Base-by-base conservation (phyloP, 2,797 vertebrate species). In the Rhyacichthys aspro region DNA sequence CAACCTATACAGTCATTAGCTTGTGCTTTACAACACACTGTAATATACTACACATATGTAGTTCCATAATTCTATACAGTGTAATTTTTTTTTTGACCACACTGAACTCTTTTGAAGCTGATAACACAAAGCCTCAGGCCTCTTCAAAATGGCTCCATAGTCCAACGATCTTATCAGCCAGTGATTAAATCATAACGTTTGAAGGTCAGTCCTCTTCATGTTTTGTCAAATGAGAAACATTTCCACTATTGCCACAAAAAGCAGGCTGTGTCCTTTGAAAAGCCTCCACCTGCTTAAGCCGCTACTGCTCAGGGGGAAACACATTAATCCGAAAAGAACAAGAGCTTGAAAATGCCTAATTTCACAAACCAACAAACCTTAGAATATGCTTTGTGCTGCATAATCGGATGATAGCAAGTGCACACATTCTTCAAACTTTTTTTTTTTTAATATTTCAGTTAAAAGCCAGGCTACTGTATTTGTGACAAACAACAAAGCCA, bases 141-240 rank as follows among this genome's bases (percentile, higher is more conserved):
- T 17, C 15, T 48, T 43, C 11, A 2, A 42, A 55, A 54, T 38
- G 7, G 8, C 17, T 49, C 11, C 5, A 37, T 19, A 2, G 37
- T 71, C n/a, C 23, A 15, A 32, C 37, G 11, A 61, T 61, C 10
- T 11, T 58, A 67, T 72, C 53, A 43, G 23, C 60, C 43, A 19
- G 37, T 53, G 41, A 63, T 65, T 61, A 16, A 64, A 53, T 61
- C 15, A 11, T 34, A 48, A 50, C 17, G 6, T 59, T 61, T 67
- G 67, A 72, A 67, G 63, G 54, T 63, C 59, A 52, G 44, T 11
- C 16, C 3, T 65, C 46, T 50, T 59, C 12, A 56, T 46, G 11
- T 9, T 68, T 59, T 59, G 8, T 62, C 34, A 50, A 58, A 74
- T 59, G 46, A 36, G 52, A 73, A 74, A 63, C 52, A 36, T 72